Evolutionary conservation across 2,113 vertebrate genomes (phyloP).

Genomic region (Seriola aureovittata): DNA sequence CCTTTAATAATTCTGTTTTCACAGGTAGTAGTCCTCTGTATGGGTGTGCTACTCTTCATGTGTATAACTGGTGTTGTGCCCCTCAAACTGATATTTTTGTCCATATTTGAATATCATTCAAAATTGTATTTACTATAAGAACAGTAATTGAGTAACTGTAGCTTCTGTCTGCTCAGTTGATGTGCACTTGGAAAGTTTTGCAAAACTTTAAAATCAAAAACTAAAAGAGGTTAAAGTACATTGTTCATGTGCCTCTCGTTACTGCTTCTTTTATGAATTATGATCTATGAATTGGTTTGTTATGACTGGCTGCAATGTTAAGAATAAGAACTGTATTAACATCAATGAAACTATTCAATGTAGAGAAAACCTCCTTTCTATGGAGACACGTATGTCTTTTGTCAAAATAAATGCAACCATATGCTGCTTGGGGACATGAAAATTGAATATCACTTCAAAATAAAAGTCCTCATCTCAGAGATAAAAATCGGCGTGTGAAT

Average conservation of each 20-base stretch:
- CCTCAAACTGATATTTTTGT: too few relatives aligned
- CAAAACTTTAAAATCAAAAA: too few relatives aligned
- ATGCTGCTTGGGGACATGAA: constrained; percentile 56
- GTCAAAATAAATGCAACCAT: constrained; percentile 67
- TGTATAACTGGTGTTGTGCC: too few relatives aligned
- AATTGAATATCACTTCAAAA: constrained; percentile 77
- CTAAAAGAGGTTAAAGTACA: too few relatives aligned
- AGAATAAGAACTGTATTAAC: constrained; percentile 1
- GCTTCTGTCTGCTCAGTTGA: too few relatives aligned
- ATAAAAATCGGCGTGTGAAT: constrained; percentile 75
- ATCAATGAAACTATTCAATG: neutral
- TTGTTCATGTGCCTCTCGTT: neutral
- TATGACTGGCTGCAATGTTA: neutral
- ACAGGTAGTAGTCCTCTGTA: too few relatives aligned
- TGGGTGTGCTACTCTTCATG: too few relatives aligned
- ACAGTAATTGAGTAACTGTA: neutral
- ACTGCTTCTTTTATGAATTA: neutral
- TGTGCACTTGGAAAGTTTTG: neutral
- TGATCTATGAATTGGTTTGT: neutral
- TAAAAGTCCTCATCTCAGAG: constrained; percentile 71
- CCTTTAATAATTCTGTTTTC: too few relatives aligned
- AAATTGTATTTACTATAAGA: too few relatives aligned
- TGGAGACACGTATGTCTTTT: constrained; percentile 49
- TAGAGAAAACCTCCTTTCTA: constrained; percentile 8
- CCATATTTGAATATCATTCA: too few relatives aligned